phyloP scores from a whole-genome alignment of 2,888 invertebrate species.

The Diogma glabrata region DNA sequence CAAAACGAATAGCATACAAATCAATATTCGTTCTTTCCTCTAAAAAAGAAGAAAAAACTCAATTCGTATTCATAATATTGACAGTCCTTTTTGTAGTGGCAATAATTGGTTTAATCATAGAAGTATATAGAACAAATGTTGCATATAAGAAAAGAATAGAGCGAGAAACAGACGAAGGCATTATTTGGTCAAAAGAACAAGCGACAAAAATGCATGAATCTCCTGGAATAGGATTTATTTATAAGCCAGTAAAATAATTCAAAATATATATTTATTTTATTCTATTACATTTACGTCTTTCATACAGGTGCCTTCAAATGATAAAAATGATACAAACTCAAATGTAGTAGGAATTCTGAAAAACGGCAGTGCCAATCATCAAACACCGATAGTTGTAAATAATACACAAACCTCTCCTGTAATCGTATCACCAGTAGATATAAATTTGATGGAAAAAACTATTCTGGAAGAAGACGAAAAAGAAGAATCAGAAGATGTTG shows the following conservation, averaged over 20 bases:
- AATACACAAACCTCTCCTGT: conserved; percentile 18
- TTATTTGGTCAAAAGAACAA: conserved; percentile 61
- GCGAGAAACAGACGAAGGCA: conserved; percentile 63
- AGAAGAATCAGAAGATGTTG: conserved; percentile 30
- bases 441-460: conserved; percentile 16
- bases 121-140: conserved; percentile 65
- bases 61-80: conserved; percentile 68
- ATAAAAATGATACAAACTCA: conserved; percentile 23
- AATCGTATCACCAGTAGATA: conserved; percentile 8
- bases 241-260: conserved; percentile 39
- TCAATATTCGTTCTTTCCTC: conserved; percentile 61
- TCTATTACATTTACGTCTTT: conserved; percentile 20
- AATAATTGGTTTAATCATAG: conserved; percentile 54
- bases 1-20: conserved; percentile 61
- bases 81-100: conserved; percentile 62
- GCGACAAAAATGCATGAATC: conserved; percentile 56
- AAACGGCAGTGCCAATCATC: conserved; percentile 34
- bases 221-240: conserved; percentile 36
- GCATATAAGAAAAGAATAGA: conserved; percentile 60
- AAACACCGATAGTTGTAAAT: conserved; percentile 19
- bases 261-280: conserved; percentile 9
- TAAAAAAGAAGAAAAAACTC: conserved; percentile 66
- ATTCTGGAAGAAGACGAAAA: conserved; percentile 23
- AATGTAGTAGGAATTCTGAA: conserved; percentile 35
- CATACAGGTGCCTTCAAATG: conserved; percentile 18